Evolutionary conservation across 2,888 invertebrate genomes (phyloP).

Genomic region (Melipona bicolor): DNA sequence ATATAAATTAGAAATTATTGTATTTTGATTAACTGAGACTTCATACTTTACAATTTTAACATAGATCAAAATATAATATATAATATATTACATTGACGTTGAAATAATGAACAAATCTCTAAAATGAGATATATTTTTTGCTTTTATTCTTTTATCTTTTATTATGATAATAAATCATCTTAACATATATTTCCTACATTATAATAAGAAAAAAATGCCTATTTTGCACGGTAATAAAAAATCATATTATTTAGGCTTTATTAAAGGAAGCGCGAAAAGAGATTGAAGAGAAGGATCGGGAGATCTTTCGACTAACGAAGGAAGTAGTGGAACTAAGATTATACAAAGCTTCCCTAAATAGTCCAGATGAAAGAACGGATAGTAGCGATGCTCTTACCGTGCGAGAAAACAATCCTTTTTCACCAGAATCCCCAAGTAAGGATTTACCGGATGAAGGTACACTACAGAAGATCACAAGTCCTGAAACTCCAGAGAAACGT

Average conservation of each 20-base stretch:
- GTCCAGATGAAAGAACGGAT: slow-evolving; percentile 92
- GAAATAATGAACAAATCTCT: too few relatives aligned
- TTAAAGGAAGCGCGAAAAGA: slow-evolving; percentile 91
- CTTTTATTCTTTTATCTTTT: not conserved
- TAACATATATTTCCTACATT: not conserved
- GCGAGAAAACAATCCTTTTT: slow-evolving; percentile 88
- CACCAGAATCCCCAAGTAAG: slow-evolving; percentile 85
- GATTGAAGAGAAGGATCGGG: slow-evolving; percentile 92
- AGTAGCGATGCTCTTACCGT: slow-evolving; percentile 91
- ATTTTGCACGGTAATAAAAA: not conserved
- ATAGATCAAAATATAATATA: too few relatives aligned
- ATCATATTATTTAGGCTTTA: slow-evolving; percentile 84
- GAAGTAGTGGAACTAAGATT: slow-evolving; percentile 92
- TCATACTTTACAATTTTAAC: not conserved
- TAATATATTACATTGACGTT: too few relatives aligned
- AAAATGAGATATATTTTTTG: not conserved
- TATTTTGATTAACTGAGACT: not conserved
- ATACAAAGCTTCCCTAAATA: slow-evolving; percentile 91
- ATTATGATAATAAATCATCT: not conserved
- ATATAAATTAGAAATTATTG: too few relatives aligned
- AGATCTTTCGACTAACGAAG: slow-evolving; percentile 91
- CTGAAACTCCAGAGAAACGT: slow-evolving; percentile 85
- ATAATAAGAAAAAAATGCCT: not conserved
- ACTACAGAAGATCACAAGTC: slow-evolving; percentile 81
- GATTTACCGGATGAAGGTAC: slow-evolving; percentile 85